Conservation (phyloP, 92 coral and sea anemone genomes). For the Phenganax subtilis region DNA sequence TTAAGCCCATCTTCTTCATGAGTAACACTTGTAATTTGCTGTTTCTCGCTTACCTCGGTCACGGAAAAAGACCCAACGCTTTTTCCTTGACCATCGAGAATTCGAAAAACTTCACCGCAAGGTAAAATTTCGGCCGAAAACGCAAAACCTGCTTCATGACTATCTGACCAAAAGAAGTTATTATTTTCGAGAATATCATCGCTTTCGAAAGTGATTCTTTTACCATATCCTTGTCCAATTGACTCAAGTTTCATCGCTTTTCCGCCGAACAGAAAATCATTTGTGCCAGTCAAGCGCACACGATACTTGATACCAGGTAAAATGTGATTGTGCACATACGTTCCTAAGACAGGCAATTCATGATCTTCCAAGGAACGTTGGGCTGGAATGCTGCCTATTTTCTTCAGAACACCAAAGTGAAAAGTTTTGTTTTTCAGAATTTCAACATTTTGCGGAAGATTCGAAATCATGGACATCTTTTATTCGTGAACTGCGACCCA, state of each 20-base stretch:
- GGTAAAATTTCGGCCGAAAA: conserved; percentile 65
- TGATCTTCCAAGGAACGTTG: conserved; percentile 63
- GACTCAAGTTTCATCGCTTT: conserved; percentile 60
- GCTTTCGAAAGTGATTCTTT: conserved; percentile 78
- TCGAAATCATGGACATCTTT: conserved; percentile 9
- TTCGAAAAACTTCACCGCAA: conserved; percentile 55
- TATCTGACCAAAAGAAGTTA: conserved; percentile 96
- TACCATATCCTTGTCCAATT: conserved; percentile 88
- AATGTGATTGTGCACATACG: conserved; percentile 68
- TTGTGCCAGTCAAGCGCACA: conserved; percentile 56
- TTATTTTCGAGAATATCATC: conserved; percentile 67
- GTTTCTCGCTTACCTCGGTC: conserved; percentile 46
- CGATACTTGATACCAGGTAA: conserved; percentile 83
- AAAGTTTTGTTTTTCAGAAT: neutral
- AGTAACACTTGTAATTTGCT: conserved; percentile 45
- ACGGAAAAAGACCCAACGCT: conserved; percentile 49
- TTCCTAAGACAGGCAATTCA: conserved; percentile 88
- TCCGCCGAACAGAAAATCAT: conserved; percentile 72
- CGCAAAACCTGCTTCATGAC: conserved; percentile 84
- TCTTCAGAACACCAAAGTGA: neutral
- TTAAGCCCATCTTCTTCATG: neutral
- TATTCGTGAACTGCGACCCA: neutral
- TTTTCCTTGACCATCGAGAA: conserved; percentile 52
- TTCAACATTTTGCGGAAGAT: neutral
- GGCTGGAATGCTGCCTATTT: conserved; percentile 65